Base-by-base conservation (phyloP, 2,797 vertebrate genomes). In the Astyanax mexicanus region DNA sequence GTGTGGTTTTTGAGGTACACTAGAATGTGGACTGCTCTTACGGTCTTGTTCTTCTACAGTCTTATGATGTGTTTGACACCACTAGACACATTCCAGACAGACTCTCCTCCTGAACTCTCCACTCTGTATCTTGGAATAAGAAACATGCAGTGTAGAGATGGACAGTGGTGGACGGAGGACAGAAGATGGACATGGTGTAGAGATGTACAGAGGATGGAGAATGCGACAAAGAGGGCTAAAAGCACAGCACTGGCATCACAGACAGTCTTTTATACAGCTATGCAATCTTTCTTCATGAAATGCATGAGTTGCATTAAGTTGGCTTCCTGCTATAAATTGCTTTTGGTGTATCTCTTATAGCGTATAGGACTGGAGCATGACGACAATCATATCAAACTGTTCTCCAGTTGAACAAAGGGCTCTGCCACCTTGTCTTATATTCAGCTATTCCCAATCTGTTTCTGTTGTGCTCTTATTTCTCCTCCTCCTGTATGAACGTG, bases 361-460 rank as follows among this genome's bases (percentile, higher is more conserved):
- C 80, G 89, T 80, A 77, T 84, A 82, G 83, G 88, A 90, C 87
- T 92, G 88, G 81, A 81, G 86, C 85, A 88, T 88, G 83, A 89
- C 81, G 94, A 94, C 92, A 93, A 92, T 93, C 90, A 84, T 82
- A 89, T 89, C 72, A 88, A 86, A 90, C 90, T 91, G 89, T 93
- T 92, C 84, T 89, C 86, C 89, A 88, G 84, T 88, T 81, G 82
- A 83, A 89, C 82, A 83, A 94, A 96, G 94, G 94, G 93, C 95
- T 96, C 89, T 86, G 81, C 89, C 85, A 86, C 87, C 76, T 86
- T 84, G 84, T 87, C 88, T 86, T 84, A 69, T 81, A 80, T 81
- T 84, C 60, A 78, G 38, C 65, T 73, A 80, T 69, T 88, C 86
- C 82, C 73, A 65, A 80, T 85, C 86, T 83, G 80, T 83, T 92